Base-by-base conservation (phyloP, 1,140 invertebrate genomes). In the Zophobas morio region DNA sequence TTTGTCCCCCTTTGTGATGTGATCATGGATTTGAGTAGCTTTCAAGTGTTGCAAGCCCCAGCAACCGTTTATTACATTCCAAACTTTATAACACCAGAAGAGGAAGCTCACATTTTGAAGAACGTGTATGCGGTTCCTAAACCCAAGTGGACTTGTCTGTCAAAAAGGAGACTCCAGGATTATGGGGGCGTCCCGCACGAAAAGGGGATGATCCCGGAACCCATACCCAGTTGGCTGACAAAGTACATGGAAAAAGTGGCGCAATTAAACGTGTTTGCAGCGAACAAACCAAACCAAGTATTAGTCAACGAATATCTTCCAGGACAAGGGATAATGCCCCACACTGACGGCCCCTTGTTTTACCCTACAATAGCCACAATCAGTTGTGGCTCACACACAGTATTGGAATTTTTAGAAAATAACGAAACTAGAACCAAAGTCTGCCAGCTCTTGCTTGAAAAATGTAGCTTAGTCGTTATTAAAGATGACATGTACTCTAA, bases 111-210 rank as follows among this genome's bases (percentile, higher is more conserved):
- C 36, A 90, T 99, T 75, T 84, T 94, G 42, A 89, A 90, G 56
- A 89, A 90, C 77, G 92, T 99, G 6, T 93, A 97, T 84, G 87
- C 87, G 57, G 92, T 91, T 34, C 97, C 98, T 3, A 95, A 96
- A 86, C 96, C 98, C 42, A 98, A 98, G 87, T 99, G 98, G 98
- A 98, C 96, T 1, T 94, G 96, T 84, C 88, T 99, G 37, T 92
- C 93, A 33, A 94, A 98, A 85, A 89, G 98, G 78, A 90, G 97
- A 80, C 88, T 99, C 6, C 96, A 99, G 87, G 98, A 99, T 87
- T 99, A 98, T 93, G 98, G 98, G 82, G 97, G 98, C 0, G 88
- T 97, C 51, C 97, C 96, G 2, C 96, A 98, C 86, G 89, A 90
- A 1, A 97, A 97, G 85, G 97, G 97, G 74, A 98, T 99, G 96